Evolutionary conservation across 1,140 invertebrate species (phyloP), one percentile per base, ranked within the genome.

Genomic region (Neotoxoptera formosana): DNA sequence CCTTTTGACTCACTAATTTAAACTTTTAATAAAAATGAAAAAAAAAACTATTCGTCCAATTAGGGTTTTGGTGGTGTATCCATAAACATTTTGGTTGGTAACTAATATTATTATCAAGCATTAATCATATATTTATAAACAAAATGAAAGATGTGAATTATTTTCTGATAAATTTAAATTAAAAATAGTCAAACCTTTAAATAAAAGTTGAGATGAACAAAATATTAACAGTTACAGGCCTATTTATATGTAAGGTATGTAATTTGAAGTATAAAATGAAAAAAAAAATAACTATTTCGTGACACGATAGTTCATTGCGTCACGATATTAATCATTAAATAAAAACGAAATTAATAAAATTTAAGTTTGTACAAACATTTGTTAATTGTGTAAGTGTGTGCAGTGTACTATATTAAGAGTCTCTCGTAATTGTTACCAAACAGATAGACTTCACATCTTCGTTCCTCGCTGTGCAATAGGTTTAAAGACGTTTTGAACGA

Each of bases 401-500:
- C n/a, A n/a, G 14, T 76, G 0, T n/a, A 76, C 4, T 76, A 30
- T 76, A 76, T 76, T 76, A 76, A 76, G 60, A 76, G 60, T 76
- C 4, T n/a, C 30, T 34, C 14, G n/a, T 20, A 76, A 76, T 76
- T 76, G 60, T 76, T 76, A 34, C 60, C 60, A 34, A 76, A 76
- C 14, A 76, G 14, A 34, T 76, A 76, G 30, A 34, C 60, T 14
- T 76, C 60, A 76, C 60, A n/a, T 76, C 14, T n/a, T 76, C 60
- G 30, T 67, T n/a, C 11, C 60, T 67, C 60, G 23, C 60, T n/a
- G n/a, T n/a, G 60, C 60, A 76, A n/a, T 76, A 76, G 30, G 30
- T 76, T n/a, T 76, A 76, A 76, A 76, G 60, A 76, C 60, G 60
- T 76, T 76, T n/a, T n/a, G 30, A 76, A 76, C n/a, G 30, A 76